A percentile compares a stretch with the other conserved stretches of the same genome.
These are phyloP conservation scores for Bombus soroeensis DNA, from an alignment of 1,140 invertebrate species.

Conservation along the genomic window DNA sequence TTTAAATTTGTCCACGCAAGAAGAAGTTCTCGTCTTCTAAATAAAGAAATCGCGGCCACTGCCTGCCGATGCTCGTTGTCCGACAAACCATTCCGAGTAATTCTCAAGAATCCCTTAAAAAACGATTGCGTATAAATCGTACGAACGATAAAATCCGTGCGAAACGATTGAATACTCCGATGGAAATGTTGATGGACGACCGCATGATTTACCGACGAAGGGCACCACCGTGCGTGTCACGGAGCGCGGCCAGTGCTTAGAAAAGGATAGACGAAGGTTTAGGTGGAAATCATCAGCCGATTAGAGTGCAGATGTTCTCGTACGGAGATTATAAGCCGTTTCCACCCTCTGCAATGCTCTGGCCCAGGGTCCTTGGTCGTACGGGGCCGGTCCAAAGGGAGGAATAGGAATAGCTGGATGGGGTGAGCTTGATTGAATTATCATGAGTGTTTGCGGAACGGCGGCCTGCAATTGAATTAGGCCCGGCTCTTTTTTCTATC, in stretches of 20 bases:
- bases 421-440: constrained; percentile 81
- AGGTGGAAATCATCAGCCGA: constrained; percentile 79
- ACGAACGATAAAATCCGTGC: not conserved
- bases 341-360: constrained; percentile 60
- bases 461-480: constrained; percentile 82
- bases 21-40: not conserved
- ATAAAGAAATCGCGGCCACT: not conserved
- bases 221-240: not conserved
- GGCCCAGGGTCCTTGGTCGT: constrained; percentile 56
- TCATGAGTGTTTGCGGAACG: constrained; percentile 83
- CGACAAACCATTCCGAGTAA: not conserved
- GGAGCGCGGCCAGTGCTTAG: not conserved
- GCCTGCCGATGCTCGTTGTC: not conserved
- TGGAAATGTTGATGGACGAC: constrained; percentile 6
- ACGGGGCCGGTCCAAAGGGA: constrained; percentile 27
- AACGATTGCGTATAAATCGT: not conserved
- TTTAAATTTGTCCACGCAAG: not conserved
- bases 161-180: not conserved
- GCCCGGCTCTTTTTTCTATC: constrained; percentile 69
- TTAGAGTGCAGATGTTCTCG: constrained; percentile 83
- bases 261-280: constrained; percentile 41
- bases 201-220: constrained; percentile 18
- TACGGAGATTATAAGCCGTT: constrained; percentile 78
- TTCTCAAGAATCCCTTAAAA: no score
- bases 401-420: constrained; percentile 60